Conservation (phyloP, 53 echinoderm and acorn worm genomes). For the Holothuria scabra region DNA sequence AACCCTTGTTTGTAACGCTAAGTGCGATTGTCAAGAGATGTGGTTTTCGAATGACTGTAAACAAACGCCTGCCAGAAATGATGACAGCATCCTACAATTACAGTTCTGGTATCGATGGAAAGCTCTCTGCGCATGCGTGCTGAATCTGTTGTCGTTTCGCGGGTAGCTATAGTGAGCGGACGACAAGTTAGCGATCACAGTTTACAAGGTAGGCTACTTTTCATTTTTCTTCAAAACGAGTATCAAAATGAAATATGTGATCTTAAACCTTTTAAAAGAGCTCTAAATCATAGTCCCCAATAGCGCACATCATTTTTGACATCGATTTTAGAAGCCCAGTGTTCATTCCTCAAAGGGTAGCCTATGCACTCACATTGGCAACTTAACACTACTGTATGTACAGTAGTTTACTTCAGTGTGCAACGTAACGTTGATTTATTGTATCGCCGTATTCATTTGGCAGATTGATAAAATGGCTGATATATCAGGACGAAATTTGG, state of each 20-base stretch:
- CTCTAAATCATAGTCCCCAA: not conserved
- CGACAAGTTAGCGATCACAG: constrained; percentile 5
- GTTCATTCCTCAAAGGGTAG: not conserved
- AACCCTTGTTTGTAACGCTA: too few species aligned
- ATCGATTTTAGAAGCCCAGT: not conserved
- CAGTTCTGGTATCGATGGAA: constrained; percentile 19
- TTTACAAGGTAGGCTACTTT: not conserved
- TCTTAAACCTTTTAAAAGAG: constrained; percentile 2
- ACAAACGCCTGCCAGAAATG: constrained; percentile 2
- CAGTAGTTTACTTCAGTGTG: not conserved
- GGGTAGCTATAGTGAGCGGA: constrained; percentile 10
- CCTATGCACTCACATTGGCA: too few species aligned
- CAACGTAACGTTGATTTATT: not conserved
- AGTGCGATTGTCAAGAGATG: too few species aligned
- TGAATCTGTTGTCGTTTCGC: constrained; percentile 18
- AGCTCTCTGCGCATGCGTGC: constrained; percentile 33
- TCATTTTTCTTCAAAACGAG: constrained; percentile 12
- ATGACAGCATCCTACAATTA: constrained; percentile 24
- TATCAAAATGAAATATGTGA: not conserved
- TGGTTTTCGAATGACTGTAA: not conserved
- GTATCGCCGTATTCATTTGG: not conserved
- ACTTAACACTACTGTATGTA: too few species aligned
- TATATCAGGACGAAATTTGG: not conserved
- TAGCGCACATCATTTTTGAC: constrained; percentile 22
- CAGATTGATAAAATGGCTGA: not conserved